A percentile compares a stretch with the other conserved stretches of the same genome.
Evolutionary conservation across 2,113 vertebrate genomes (phyloP).

Genomic region (Mesembrinibis cayennensis): DNA sequence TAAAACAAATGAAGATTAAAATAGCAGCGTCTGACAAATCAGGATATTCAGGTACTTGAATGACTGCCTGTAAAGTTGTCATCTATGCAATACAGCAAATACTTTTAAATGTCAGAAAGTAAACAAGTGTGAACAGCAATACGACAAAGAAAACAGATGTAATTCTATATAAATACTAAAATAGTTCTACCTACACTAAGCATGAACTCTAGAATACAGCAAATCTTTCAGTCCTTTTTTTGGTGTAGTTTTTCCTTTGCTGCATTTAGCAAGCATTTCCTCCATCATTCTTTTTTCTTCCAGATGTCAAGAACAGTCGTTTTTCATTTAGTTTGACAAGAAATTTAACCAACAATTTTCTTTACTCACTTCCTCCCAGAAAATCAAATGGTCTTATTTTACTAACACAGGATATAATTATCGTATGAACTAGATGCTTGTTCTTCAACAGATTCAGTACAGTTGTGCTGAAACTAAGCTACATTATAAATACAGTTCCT

Average conservation of each 20-base stretch:
- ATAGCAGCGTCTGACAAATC: neutral
- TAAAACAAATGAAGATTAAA: neutral
- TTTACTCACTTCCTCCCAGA: constrained; percentile 27
- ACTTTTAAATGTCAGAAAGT: neutral
- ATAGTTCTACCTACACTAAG: neutral
- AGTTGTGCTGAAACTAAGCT: neutral
- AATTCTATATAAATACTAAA: neutral
- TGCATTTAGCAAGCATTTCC: neutral
- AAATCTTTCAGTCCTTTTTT: neutral
- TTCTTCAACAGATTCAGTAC: neutral
- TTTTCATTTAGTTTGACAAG: constrained; percentile 45
- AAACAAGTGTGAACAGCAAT: neutral
- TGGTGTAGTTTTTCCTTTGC: neutral
- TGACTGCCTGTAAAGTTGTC: neutral
- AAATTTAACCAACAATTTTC: constrained; percentile 43
- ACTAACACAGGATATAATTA: constrained; percentile 8
- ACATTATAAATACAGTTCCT: neutral
- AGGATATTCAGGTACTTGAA: neutral
- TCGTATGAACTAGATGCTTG: neutral
- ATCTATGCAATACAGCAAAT: neutral
- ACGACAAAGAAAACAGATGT: neutral
- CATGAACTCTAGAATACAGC: neutral
- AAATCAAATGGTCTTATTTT: neutral
- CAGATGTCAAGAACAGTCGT: neutral
- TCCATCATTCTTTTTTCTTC: neutral